Evolutionary conservation across 2,113 vertebrate species (phyloP), one percentile per base, ranked within the genome.

Genomic region (Ornithorhynchus anatinus): DNA sequence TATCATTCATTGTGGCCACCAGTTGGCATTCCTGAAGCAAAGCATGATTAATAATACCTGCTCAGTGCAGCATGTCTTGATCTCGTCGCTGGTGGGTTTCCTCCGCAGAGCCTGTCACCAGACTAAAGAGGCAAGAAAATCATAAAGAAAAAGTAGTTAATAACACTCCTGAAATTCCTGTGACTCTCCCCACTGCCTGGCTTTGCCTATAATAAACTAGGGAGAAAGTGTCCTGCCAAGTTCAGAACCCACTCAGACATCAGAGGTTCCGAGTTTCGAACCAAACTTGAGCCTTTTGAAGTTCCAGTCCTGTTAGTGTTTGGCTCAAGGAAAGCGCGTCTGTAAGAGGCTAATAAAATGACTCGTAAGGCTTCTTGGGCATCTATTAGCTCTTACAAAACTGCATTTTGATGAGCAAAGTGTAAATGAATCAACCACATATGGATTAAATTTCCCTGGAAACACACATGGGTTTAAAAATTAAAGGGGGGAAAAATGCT

Each of bases 381-480:
- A 1, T 77, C 66, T 16, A 59, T 37, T 38, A 36, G 44, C 59
- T 65, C 60, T 58, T 54, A 69, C 51, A 70, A 69, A 56, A 57
- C 5, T 6, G 20, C 40, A 25, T 56, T 59, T 47, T 60, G 74
- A 73, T 44, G 71, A 48, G 52, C 43, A 20, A 52, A 59, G 38
- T 50, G 74, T 43, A 27, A 59, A 72, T 59, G 47, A 57, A 59
- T 59, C 53, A 63, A 63, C 16, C 10, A 25, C 74, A 67, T 64
- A 22, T 57, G 67, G 70, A 29, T 66, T 23, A 31, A 7, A 35
- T 68, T 47, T 52, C 76, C 58, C 73, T 32, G 48, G 54, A 70
- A 76, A 61, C 57, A n/a, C 51, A 47, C 45, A 19, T 2, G 39
- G 20, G 62, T 32, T 56, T 17, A 15, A n/a, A 31, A 38, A 12